Base-by-base conservation (phyloP, 2,888 invertebrate species). In the Onthophagus sagittarius region DNA sequence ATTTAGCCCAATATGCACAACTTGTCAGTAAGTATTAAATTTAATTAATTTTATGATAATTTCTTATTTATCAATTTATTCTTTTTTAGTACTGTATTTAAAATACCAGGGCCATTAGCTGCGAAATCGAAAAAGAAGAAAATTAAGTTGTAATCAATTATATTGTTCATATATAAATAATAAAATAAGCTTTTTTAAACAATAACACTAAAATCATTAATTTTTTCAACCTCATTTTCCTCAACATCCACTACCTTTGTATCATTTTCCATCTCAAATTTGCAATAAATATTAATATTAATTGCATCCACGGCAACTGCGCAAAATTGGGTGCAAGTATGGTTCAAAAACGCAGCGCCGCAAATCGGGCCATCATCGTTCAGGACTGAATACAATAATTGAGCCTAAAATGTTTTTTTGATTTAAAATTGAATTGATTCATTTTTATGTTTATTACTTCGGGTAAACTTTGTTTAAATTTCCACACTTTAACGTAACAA, bases 1-100 rank as follows among this genome's bases (percentile, higher is more conserved):
- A 84, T 98, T 97, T 86, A 97, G 96, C 83, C 98, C 98, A 0
- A 97, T 98, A 79, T 98, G 98, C 85, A 96, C 98, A 23, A 98
- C 98, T 62, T 98, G 98, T 85, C 97, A 97, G 95, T 95, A 86
- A 92, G 95, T 94, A 87, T 82, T 69, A 63, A 71, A 62, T 70
- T 65, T 9, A 15, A n/a, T 13, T 11, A 6, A 14, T 23, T 11
- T 63, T 67, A 14, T 62, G 62, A 15, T 13, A 70, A 33, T 70
- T n/a, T n/a, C 53, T 31, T 32, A 70, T 63, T 33, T 39, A n/a
- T n/a, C n/a, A 62, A 11, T 31, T 7, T 9, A 78, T 84, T 85
- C 74, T 82, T 81, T 91, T 90, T 76, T 88, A 96, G 95, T 81
- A 95, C 96, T 70, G 94, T 96, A 9, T 97, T 96, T 86, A 96